Evolutionary conservation across 2,797 vertebrate species (phyloP).

Genomic region (Varecia variegata): DNA sequence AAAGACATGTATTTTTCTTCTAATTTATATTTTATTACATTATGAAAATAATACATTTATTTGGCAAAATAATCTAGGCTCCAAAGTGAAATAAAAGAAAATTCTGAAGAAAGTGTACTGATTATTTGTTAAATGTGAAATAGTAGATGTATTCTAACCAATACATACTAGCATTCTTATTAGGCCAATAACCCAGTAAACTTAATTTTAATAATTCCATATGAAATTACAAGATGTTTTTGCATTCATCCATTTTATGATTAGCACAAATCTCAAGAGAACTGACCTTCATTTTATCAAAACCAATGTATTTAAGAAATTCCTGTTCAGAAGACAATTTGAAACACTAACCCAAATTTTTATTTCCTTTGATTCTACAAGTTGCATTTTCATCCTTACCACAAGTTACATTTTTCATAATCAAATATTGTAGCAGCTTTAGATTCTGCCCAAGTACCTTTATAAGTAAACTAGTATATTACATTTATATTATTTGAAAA

Average conservation of each 20-base stretch:
- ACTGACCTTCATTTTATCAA: slow-evolving; percentile 58
- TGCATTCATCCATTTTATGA: slow-evolving; percentile 65
- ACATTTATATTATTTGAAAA: slow-evolving; percentile 71
- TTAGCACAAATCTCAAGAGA: slow-evolving; percentile 66
- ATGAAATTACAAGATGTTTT: slow-evolving; percentile 70
- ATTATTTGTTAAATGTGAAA: slow-evolving; percentile 67
- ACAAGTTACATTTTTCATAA: slow-evolving; percentile 61
- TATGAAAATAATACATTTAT: slow-evolving; percentile 80
- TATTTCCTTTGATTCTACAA: slow-evolving; percentile 73
- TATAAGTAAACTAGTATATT: slow-evolving; percentile 72
- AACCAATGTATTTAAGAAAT: slow-evolving; percentile 56
- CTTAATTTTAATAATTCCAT: slow-evolving; percentile 68
- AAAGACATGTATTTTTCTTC: neutral
- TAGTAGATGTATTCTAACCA: slow-evolving; percentile 71
- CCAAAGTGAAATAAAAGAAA: slow-evolving; percentile 71
- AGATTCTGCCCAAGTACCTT: slow-evolving; percentile 65
- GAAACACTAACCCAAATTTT: slow-evolving; percentile 58
- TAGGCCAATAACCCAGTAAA: slow-evolving; percentile 64
- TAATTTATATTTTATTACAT: slow-evolving; percentile 79
- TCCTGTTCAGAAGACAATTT: slow-evolving; percentile 59
- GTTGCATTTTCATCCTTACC: slow-evolving; percentile 55
- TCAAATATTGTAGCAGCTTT: slow-evolving; percentile 62
- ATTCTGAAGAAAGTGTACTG: slow-evolving; percentile 65
- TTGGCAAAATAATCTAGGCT: slow-evolving; percentile 79
- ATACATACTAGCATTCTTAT: slow-evolving; percentile 72